A percentile compares a stretch with the other conserved stretches of the same genome.
phyloP scores from a whole-genome alignment of 2,113 vertebrate species.

The Gasterosteus nipponicus region DNA sequence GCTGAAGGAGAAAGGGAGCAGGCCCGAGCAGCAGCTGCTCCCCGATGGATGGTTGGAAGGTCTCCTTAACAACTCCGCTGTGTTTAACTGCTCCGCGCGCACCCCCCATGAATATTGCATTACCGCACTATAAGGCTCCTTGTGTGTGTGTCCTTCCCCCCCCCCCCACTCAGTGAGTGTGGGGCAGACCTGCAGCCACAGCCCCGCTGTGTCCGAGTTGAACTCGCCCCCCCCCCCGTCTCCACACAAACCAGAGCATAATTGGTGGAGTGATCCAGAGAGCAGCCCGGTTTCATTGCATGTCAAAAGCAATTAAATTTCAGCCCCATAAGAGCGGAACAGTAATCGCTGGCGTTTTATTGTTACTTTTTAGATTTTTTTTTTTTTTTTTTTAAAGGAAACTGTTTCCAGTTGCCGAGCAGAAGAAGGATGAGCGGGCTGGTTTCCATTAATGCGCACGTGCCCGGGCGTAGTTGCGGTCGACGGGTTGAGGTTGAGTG shows the following conservation, averaged over 20 bases:
- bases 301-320: constrained; percentile 55
- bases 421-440: neutral
- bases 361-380: constrained; percentile 13
- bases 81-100: constrained; percentile 74
- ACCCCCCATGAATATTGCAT: constrained; percentile 83
- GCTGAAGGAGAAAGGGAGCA: constrained; percentile 51
- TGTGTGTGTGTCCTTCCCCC: constrained; percentile 47
- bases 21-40: constrained; percentile 74
- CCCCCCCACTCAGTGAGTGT: constrained; percentile 34
- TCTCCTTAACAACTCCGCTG: constrained; percentile 74
- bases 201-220: constrained; percentile 48
- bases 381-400: neutral
- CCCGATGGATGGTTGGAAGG: constrained; percentile 72
- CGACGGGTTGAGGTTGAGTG: constrained; percentile 1
- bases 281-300: constrained; percentile 37
- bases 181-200: constrained; percentile 45
- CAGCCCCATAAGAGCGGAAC: constrained; percentile 8
- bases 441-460: neutral
- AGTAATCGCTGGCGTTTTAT: constrained; percentile 34
- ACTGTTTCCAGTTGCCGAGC: constrained; percentile 1
- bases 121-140: constrained; percentile 70
- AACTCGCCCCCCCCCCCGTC: constrained; percentile 30
- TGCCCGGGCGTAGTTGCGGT: neutral
- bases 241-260: constrained; percentile 46
- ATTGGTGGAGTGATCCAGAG: constrained; percentile 42